Percentiles rank a stretch among this genome's conserved stretches.
Evolutionary conservation across 1,140 invertebrate species (phyloP).

Genomic region (Drosophila chauvacae): DNA sequence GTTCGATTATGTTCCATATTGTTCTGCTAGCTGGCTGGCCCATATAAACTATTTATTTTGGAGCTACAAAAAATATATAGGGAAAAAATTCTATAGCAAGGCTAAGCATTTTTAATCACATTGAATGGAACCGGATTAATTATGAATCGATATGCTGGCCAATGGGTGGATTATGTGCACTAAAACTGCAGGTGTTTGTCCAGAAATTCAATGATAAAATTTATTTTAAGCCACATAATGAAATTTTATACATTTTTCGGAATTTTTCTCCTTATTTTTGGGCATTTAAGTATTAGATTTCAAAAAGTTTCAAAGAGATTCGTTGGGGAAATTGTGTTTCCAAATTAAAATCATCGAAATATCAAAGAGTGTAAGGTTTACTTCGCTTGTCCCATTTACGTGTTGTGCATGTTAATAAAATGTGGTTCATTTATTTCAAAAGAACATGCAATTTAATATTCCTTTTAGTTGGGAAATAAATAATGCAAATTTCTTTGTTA

Average conservation of each 20-base stretch:
- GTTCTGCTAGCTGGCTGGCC: conserved; percentile 2
- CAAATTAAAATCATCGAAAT: not conserved
- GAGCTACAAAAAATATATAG: not conserved
- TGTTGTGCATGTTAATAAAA: not conserved
- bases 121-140: conserved; percentile 39
- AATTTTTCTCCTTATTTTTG: conserved; percentile 1
- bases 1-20: conserved; percentile 40
- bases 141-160: conserved; percentile 28
- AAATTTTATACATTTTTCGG: not conserved
- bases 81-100: not conserved
- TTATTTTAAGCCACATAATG: conserved; percentile 1
- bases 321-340: no score
- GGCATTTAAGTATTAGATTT: not conserved
- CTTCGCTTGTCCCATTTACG: not conserved
- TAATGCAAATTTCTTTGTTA: not conserved
- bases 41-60: conserved; percentile 36
- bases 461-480: not conserved
- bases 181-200: conserved; percentile 5
- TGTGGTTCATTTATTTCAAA: not conserved
- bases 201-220: conserved; percentile 3
- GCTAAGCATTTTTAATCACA: conserved; percentile 37
- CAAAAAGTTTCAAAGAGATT: no score
- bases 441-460: not conserved
- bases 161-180: conserved; percentile 11
- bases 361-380: not conserved